Base-by-base conservation (phyloP, 2,113 vertebrate species). In the Siphamia tubifer region DNA sequence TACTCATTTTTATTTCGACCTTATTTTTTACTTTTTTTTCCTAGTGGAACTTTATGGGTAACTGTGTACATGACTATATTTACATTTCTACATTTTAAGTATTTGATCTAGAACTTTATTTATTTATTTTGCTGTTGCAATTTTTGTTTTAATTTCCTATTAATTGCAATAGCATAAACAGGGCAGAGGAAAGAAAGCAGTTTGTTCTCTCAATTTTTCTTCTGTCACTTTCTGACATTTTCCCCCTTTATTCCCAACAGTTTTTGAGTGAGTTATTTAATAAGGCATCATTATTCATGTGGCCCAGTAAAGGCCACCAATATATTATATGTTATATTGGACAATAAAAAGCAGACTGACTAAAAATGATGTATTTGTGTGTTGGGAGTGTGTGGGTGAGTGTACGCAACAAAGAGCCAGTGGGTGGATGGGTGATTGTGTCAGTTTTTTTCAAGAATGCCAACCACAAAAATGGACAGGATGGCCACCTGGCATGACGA, bases 401-500 rank as follows among this genome's bases (percentile, higher is more conserved):
- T 56, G 36, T 47, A n/a, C 12, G 36, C 39, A 21, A 31, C 8
- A 51, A 24, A 43, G 23, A n/a, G 25, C 31, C 6, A 10, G 13
- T 28, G 24, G 19, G 36, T 23, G 30, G 39, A 25, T 38, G 32
- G 43, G 23, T 6, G 43, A 21, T 10, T 45, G 45, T 52, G 45
- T 28, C 6, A 31, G 38, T 31, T 23, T 27, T 58, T 68, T 74
- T 51, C 13, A 62, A 58, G 75, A 76, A 63, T 56, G 74, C 73
- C 71, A 79, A 77, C 47, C 54, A 51, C 66, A 42, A 75, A 80
- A 79, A 77, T 34, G 77, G 74, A 85, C 87, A 84, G 79, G 81
- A 86, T 89, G 84, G 61, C 81, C 66, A 68, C 82, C 73, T 89
- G 87, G 90, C 79, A 71, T 21, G 20, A 36, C 45, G 39, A 57